Evolutionary conservation across 1,140 invertebrate species (phyloP).

Genomic region (Grapholita molesta): DNA sequence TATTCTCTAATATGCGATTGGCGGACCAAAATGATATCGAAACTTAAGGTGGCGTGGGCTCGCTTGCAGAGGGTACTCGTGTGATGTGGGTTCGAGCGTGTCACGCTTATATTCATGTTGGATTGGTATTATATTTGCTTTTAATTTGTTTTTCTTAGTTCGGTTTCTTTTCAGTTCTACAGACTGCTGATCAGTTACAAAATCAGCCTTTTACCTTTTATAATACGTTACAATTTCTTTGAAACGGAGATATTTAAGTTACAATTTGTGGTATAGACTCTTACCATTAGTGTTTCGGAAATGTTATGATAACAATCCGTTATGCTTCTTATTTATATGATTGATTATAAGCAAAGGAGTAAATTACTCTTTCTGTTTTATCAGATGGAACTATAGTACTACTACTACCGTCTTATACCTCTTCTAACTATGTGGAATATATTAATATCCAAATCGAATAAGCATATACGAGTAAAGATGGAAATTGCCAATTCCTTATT

Average conservation of each 20-base stretch:
- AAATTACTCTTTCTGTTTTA: not conserved
- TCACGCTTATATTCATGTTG: too few species aligned
- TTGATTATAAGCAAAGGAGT: not conserved
- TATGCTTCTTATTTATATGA: not conserved
- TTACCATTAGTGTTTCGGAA: not conserved
- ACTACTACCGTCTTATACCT: too few species aligned
- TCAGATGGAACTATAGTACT: not conserved
- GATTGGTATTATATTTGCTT: not conserved
- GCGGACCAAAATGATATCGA: slow-evolving; percentile 2
- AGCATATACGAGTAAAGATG: not conserved
- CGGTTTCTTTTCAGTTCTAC: not conserved
- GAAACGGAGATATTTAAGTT: not conserved
- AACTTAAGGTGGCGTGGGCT: slow-evolving; percentile 22
- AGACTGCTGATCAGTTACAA: not conserved
- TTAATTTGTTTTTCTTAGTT: too few species aligned
- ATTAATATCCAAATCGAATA: too few species aligned
- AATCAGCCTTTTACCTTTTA: not conserved
- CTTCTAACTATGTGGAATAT: too few species aligned
- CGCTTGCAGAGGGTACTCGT: too few species aligned
- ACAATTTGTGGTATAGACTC: not conserved
- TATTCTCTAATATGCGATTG: slow-evolving; percentile 34
- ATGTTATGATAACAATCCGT: not conserved
- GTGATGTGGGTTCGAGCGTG: too few species aligned
- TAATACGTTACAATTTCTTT: slow-evolving; percentile 3
- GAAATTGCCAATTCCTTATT: not conserved